These are phyloP conservation scores for Coenobita brevimanus DNA, from an alignment of 1,140 invertebrate species.

Conservation along the genomic window DNA sequence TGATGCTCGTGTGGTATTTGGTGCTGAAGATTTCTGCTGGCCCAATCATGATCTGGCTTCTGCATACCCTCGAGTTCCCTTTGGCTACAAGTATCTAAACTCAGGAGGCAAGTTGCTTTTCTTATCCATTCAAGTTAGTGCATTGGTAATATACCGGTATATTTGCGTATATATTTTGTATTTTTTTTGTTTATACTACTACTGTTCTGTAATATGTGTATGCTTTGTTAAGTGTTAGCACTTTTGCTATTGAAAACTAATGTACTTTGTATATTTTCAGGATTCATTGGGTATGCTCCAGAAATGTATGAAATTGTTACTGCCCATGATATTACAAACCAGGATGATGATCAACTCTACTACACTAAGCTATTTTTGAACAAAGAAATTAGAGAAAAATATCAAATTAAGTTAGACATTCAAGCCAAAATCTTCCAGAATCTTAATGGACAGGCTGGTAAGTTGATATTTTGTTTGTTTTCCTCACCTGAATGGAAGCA, in stretches of 20 bases:
- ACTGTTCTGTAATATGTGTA: no score
- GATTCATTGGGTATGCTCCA: constrained; percentile 73
- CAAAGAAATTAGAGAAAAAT: constrained; percentile 79
- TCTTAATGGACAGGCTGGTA: constrained; percentile 90
- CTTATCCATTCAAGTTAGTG: not conserved
- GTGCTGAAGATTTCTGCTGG: constrained; percentile 96
- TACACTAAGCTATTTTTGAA: constrained; percentile 93
- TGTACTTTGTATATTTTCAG: constrained; percentile 87
- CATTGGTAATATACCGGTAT: no score
- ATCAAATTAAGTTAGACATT: constrained; percentile 93
- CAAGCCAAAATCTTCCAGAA: constrained; percentile 96
- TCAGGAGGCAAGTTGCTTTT: constrained; percentile 82
- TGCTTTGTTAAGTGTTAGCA: no score
- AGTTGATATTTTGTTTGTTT: constrained; percentile 71
- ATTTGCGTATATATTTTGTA: no score
- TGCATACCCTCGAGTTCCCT: constrained; percentile 80
- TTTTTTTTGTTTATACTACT: no score
- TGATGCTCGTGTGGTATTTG: constrained; percentile 88
- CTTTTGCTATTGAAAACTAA: no score
- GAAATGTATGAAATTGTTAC: constrained; percentile 70
- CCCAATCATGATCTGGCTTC: constrained; percentile 85
- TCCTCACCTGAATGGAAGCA: no score
- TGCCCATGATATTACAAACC: constrained; percentile 79
- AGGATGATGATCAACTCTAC: constrained; percentile 95
- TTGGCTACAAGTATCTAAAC: constrained; percentile 92